phyloP scores from a whole-genome alignment of 92 coral and sea anemone genomes.

The Plumapathes pennacea region DNA sequence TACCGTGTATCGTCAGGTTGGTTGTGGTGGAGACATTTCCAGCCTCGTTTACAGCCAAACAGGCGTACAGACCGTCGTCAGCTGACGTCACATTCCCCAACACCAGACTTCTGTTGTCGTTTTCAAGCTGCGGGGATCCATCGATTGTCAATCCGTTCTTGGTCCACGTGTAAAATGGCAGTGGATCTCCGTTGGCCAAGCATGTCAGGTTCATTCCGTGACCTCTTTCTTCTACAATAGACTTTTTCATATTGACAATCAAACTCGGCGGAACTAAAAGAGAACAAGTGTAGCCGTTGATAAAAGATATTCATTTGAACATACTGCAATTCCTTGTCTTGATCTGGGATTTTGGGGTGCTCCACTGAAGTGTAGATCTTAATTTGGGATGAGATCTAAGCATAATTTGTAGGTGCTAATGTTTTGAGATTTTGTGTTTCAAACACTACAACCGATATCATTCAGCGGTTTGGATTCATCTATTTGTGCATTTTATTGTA shows the following conservation, averaged over 20 bases:
- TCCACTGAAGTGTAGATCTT: no score
- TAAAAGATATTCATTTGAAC: no score
- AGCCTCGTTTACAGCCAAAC: conserved; percentile 39
- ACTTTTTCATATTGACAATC: neutral
- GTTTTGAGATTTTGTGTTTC: no score
- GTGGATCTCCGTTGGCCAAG: conserved; percentile 57
- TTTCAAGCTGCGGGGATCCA: conserved; percentile 12
- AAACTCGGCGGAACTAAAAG: conserved; percentile 20
- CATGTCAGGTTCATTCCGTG: conserved; percentile 26
- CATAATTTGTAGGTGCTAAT: no score
- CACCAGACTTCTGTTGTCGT: conserved; percentile 9
- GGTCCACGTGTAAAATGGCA: conserved; percentile 42
- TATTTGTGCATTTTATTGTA: no score
- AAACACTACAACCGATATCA: no score
- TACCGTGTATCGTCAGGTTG: conserved; percentile 56
- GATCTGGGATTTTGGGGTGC: no score
- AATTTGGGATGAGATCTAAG: no score
- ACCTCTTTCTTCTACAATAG: conserved; percentile 37
- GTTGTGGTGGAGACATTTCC: conserved; percentile 44
- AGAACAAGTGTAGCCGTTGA: no score
- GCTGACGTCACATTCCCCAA: conserved; percentile 26
- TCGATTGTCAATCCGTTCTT: conserved; percentile 13
- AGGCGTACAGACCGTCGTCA: conserved; percentile 48
- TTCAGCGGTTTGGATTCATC: no score
- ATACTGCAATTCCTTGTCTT: no score